Evolutionary conservation across 2,113 vertebrate genomes (phyloP), one percentile per base, ranked within the genome.

Genomic region (Alouatta palliata): DNA sequence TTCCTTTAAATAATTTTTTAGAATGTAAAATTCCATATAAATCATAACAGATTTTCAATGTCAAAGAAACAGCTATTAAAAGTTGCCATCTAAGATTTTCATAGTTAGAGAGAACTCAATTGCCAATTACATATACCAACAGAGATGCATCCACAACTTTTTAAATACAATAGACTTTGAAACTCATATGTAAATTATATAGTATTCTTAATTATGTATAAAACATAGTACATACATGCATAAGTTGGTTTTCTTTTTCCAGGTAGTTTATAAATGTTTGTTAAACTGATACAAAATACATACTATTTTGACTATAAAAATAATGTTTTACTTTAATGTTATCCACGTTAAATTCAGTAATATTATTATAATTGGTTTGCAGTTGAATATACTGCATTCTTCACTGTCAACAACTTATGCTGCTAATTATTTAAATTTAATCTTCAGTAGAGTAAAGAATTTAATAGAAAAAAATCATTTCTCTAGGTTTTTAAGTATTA

Each of bases 391-490:
- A 75, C 17, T 87, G 47, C 3, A 77, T 64, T 17, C 8, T 66
- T 96, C 27, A 92, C 25, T 90, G 17, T 89, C 21, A 96, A 21
- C 21, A 81, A 71, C 12, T 32, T 91, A 58, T 25, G 1, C 45
- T 82, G 14, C 68, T 97, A 27, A 93, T 83, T 83, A 83, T 58
- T 96, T 92, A 71, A 21, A 92, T 93, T 79, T 95, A 90, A 88
- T 61, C 40, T 47, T 94, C 21, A 81, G 25, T 91, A 49, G 85
- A 56, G 49, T 84, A 45, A 70, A 81, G 77, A 27, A 2, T 23
- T 52, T 68, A 84, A 71, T 70, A 84, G 23, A 23, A 25, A 64
- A 83, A 96, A n/a, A 56, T 52, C 5, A 71, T 68, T 32, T 70
- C 30, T 85, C 7, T 64, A 94, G 32, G 82, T 79, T 47, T 86